Conservation (phyloP, 2,888 invertebrate species). For the Rhimphoctona megacephalus region DNA sequence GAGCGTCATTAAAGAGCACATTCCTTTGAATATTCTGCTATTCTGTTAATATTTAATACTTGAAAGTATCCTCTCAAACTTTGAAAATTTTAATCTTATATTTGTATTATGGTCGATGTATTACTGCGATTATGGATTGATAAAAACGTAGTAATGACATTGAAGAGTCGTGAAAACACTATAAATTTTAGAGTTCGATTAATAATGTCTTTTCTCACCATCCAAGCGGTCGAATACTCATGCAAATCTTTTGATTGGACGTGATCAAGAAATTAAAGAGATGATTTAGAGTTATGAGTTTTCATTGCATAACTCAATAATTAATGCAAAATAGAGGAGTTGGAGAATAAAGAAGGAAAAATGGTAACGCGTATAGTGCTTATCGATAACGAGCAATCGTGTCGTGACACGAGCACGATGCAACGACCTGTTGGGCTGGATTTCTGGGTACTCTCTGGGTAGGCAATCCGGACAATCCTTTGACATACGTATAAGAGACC, state of each 20-base stretch:
- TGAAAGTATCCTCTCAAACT: background rate
- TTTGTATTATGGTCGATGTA: background rate
- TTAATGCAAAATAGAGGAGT: background rate
- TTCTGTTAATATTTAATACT: slow-evolving; percentile 10
- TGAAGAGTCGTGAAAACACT: background rate
- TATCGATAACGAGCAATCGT: slow-evolving; percentile 76
- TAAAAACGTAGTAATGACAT: background rate
- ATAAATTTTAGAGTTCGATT: background rate
- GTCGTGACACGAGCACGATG: slow-evolving; percentile 73
- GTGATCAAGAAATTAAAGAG: background rate
- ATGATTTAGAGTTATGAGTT: background rate
- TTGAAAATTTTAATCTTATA: background rate
- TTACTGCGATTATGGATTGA: background rate
- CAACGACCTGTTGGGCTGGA: slow-evolving; percentile 74
- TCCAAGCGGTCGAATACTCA: background rate
- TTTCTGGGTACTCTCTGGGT: slow-evolving; percentile 92
- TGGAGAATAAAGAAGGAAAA: slow-evolving; percentile 10
- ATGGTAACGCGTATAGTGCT: slow-evolving; percentile 12
- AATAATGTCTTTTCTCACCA: background rate
- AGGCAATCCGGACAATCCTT: slow-evolving; percentile 92
- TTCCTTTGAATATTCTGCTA: background rate
- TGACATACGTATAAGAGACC: slow-evolving; percentile 92
- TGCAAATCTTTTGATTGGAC: background rate
- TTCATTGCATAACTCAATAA: background rate
- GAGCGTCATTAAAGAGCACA: slow-evolving; percentile 39